Evolutionary conservation across 2,797 vertebrate genomes (phyloP), one percentile per base, ranked within the genome.

Genomic region (Anolis apletophallus): DNA sequence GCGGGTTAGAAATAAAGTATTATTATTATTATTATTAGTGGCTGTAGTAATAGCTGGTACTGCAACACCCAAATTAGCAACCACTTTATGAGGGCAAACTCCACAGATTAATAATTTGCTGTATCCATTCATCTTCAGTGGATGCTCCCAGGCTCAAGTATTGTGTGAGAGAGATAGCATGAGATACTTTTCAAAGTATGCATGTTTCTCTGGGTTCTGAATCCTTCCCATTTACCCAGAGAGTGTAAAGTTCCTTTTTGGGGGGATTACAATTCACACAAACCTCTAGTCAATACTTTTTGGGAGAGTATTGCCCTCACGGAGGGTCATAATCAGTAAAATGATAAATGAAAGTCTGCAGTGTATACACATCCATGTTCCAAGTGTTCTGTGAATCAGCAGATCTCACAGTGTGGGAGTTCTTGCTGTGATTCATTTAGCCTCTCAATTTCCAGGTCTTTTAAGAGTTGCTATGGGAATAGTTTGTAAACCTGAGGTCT

Each of bases 341-440:
- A 54, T 68, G 59, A 32, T 36, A 85, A 68, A 54, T 9, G 26
- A 54, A 69, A 69, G 52, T 50, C 21, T 85, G 26, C 69, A 69
- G n/a, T 57, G 11, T 61, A 59, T 77, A 71, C 72, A 19, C 26
- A 83, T 61, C 71, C 71, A 61, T 55, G 55, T 61, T 72, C 64
- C 50, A 85, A 78, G 50, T 78, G 76, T 57, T 40, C 32, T 78
- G 55, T 69, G 64, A 85, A 55, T 78, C 64, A 68, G 32, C 61
- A 68, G 52, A 36, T 34, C 64, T 71, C 64, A 78, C 64, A 68
- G 16, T 57, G 76, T 81, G 50, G 74, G 67, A 26, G 16, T 69
- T 84, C 83, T 69, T 77, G 32, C 64, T 85, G 32, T 68, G 67
- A n/a, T 78, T 69, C 34, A 46, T 71, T 78, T 32, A 40, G 17